These are phyloP conservation scores for Osmerus mordax DNA, from an alignment of 2,113 vertebrate species.

Conservation along the genomic window DNA sequence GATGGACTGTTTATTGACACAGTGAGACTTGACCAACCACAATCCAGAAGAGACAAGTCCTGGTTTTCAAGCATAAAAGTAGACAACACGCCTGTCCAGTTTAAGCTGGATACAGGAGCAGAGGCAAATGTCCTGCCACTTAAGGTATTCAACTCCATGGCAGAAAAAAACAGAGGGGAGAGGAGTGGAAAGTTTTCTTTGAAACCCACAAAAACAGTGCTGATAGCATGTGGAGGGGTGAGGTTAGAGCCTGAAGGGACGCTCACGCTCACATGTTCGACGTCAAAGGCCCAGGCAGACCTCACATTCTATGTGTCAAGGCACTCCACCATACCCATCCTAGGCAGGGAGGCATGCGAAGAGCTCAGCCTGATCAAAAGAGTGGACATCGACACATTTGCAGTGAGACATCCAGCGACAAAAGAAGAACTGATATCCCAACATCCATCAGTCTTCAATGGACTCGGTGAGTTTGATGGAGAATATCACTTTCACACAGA, in stretches of 20 bases:
- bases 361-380: constrained; percentile 8
- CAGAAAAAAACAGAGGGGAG: neutral
- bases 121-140: constrained; percentile 1
- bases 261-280: neutral
- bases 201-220: neutral
- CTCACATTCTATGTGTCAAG: constrained; percentile 4
- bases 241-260: neutral
- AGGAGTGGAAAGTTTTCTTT: neutral
- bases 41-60: neutral
- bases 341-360: constrained; percentile 11
- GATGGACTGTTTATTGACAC: neutral
- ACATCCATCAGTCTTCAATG: constrained; percentile 17
- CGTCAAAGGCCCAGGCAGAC: neutral
- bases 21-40: neutral
- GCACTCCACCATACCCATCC: neutral
- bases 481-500: constrained; percentile 9
- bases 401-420: neutral
- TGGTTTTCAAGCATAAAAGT: neutral
- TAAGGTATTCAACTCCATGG: neutral
- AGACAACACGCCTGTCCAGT: neutral
- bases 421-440: constrained; percentile 1
- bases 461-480: constrained; percentile 7
- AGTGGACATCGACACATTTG: neutral
- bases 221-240: neutral
- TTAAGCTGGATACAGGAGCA: constrained; percentile 13